Evolutionary conservation across 2,888 invertebrate species (phyloP), one percentile per base, ranked within the genome.

Genomic region (Zeuzera pyrina): DNA sequence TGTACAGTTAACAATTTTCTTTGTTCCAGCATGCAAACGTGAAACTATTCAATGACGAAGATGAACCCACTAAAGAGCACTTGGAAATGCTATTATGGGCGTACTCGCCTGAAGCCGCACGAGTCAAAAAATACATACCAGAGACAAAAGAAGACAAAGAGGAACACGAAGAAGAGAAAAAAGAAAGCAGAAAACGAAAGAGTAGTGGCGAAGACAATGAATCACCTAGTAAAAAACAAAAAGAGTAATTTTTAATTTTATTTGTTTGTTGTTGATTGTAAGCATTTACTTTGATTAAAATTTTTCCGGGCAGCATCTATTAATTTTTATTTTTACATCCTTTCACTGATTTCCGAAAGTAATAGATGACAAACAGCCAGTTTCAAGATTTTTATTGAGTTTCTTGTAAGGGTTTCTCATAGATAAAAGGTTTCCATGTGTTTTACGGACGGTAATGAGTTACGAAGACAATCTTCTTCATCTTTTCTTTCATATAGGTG

Each of bases 51-150:
- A 84, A 86, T 15, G 85, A 85, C 1, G 83, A 87, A 36, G 90
- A 90, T 16, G 83, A 89, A 27, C 92, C 92, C 0, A 88, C 89
- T 0, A 74, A 85, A 23, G 87, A 89, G 33, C 92, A 93, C 48
- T 50, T 90, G 36, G 77, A 89, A 45, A 69, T 91, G 52, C 85
- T 92, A 26, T 76, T 91, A 34, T 92, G 92, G 91, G 92, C 89
- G 0, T 92, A 91, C 52, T 91, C 91, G 28, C 89, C 91, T 0
- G 91, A 92, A 39, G 85, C 87, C 0, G 84, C 86, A 15, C 88
- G 87, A 50, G 78, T 91, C 2, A 92, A 91, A 56, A 89, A 78
- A 36, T 37, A 60, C 3, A 52, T 79, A 26, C 49, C 64, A 7
- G 77, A 72, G 38, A 65, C 62, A 0, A 65, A 57, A 27, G 63